Percentiles rank a stretch among this genome's conserved stretches.
phyloP scores from a whole-genome alignment of 2,113 vertebrate species.

The Isichthys henryi region DNA sequence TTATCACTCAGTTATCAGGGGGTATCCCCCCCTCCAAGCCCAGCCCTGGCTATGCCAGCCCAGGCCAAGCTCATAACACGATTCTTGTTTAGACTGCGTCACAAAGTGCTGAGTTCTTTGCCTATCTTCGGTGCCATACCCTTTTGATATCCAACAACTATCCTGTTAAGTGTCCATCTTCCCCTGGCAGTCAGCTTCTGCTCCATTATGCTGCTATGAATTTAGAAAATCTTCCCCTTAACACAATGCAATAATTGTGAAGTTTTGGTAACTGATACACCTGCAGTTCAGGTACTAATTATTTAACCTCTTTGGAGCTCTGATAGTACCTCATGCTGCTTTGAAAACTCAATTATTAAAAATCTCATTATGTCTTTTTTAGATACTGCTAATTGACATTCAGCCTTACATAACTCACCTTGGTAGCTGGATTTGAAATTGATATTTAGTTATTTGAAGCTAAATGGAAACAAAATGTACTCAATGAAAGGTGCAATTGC shows the following conservation, averaged over 20 bases:
- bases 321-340: neutral
- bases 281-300: neutral
- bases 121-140: neutral
- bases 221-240: neutral
- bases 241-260: neutral
- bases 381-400: neutral
- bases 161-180: neutral
- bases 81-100: neutral
- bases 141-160: neutral
- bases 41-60: neutral
- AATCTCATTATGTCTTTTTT: neutral
- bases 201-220: neutral
- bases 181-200: neutral
- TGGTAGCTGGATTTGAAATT: neutral
- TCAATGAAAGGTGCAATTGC: neutral
- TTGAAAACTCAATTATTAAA: neutral
- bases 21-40: neutral
- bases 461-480: neutral
- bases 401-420: neutral
- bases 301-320: neutral
- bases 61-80: neutral
- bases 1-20: too few relatives aligned
- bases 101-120: neutral
- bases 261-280: neutral
- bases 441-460: neutral